A percentile compares a stretch with the other conserved stretches of the same genome.
phyloP scores from a whole-genome alignment of 2,113 vertebrate genomes.

The Phrynocephalus versicolor region DNA sequence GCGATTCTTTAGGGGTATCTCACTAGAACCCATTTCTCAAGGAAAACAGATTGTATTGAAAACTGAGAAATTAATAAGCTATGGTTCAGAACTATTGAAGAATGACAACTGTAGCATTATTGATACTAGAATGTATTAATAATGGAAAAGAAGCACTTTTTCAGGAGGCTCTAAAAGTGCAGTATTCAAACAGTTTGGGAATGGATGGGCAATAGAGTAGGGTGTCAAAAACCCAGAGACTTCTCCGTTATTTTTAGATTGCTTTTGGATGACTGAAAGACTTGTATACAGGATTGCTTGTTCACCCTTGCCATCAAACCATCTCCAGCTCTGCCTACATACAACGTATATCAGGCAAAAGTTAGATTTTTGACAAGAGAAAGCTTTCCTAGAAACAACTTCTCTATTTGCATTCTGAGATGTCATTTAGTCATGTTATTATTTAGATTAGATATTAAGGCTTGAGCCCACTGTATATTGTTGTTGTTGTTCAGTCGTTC shows the following conservation, averaged over 20 bases:
- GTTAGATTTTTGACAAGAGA: neutral
- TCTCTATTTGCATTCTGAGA: too few species aligned
- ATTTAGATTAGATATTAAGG: neutral
- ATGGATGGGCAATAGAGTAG: neutral
- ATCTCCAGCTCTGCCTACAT: too few species aligned
- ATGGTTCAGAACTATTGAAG: neutral
- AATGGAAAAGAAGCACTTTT: neutral
- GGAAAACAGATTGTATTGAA: constrained; percentile 1
- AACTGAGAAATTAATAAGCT: neutral
- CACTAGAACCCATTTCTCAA: neutral
- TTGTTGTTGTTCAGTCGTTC: too few species aligned
- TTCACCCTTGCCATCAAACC: neutral
- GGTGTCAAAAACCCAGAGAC: too few species aligned
- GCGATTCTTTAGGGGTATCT: neutral
- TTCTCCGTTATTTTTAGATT: too few species aligned
- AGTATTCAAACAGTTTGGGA: neutral
- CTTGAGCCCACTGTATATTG: neutral
- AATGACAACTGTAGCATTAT: neutral
- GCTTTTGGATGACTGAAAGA: neutral
- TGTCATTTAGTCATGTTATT: too few species aligned
- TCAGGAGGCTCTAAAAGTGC: neutral
- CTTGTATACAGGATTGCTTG: neutral
- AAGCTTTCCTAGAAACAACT: neutral
- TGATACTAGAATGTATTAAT: neutral
- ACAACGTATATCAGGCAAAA: neutral